Conservation (phyloP, 2,797 vertebrate species). For the Peromyscus eremicus region DNA sequence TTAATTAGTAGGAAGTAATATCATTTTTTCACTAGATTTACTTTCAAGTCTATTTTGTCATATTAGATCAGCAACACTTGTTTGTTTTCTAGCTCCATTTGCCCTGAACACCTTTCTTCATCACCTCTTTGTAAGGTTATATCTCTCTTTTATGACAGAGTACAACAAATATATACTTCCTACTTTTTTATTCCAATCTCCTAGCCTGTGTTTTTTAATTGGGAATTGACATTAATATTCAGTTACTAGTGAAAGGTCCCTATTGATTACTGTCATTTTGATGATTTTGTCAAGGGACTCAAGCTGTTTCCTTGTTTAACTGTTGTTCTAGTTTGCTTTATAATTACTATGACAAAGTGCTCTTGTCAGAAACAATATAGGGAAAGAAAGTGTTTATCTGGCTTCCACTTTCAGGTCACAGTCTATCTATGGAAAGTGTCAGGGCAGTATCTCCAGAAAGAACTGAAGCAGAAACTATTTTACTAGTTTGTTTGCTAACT, state of each 20-base stretch:
- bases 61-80: not conserved
- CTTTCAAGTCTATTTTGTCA: not conserved
- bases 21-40: not conserved
- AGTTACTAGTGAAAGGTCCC: no score
- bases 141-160: not conserved
- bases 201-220: no score
- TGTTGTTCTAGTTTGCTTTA: not conserved
- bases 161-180: not conserved
- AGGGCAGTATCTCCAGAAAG: no score
- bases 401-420: not conserved
- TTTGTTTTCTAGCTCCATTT: not conserved
- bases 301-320: not conserved
- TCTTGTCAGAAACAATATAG: not conserved
- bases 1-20: no score
- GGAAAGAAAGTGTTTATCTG: not conserved
- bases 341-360: not conserved
- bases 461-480: no score
- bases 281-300: not conserved
- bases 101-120: not conserved
- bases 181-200: not conserved
- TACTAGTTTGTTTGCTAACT: not conserved
- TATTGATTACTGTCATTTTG: not conserved
- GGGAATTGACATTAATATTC: no score
- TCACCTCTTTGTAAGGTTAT: not conserved
- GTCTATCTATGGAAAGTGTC: no score